Evolutionary conservation across 2,888 invertebrate species (phyloP).

Genomic region (Calliphora vomitoria): DNA sequence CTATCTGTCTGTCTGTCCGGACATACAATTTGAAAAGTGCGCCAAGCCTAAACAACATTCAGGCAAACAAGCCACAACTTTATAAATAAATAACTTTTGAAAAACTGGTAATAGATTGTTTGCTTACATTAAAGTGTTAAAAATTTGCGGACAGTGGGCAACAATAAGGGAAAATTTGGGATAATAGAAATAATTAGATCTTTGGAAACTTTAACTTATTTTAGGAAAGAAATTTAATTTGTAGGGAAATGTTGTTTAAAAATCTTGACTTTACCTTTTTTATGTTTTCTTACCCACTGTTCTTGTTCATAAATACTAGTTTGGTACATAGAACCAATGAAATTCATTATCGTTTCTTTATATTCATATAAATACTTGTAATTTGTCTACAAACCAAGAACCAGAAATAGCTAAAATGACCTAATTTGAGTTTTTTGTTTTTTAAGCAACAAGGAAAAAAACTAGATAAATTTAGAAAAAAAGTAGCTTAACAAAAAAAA

Average conservation of each 20-base stretch:
- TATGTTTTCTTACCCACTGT: background rate
- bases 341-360: constrained; percentile 27
- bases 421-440: constrained; percentile 38
- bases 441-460: constrained; percentile 13
- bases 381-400: constrained; percentile 39
- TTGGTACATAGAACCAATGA: background rate
- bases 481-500: background rate
- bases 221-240: too few species aligned
- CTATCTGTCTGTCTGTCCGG: background rate
- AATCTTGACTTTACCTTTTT: background rate
- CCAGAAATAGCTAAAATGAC: constrained; percentile 62
- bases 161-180: background rate
- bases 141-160: constrained; percentile 1
- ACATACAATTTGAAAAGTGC: constrained; percentile 46
- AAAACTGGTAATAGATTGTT: constrained; percentile 36
- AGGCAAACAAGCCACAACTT: background rate
- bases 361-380: background rate
- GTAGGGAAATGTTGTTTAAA: background rate
- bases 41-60: constrained; percentile 48
- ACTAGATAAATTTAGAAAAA: constrained; percentile 31
- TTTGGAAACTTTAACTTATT: too few species aligned
- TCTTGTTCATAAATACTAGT: background rate
- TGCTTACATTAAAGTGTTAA: constrained; percentile 1
- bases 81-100: constrained; percentile 2
- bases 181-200: too few species aligned